A percentile compares a stretch with the other conserved stretches of the same genome.
Conservation (phyloP, 2,113 vertebrate genomes). For the Amphiprion percula region DNA sequence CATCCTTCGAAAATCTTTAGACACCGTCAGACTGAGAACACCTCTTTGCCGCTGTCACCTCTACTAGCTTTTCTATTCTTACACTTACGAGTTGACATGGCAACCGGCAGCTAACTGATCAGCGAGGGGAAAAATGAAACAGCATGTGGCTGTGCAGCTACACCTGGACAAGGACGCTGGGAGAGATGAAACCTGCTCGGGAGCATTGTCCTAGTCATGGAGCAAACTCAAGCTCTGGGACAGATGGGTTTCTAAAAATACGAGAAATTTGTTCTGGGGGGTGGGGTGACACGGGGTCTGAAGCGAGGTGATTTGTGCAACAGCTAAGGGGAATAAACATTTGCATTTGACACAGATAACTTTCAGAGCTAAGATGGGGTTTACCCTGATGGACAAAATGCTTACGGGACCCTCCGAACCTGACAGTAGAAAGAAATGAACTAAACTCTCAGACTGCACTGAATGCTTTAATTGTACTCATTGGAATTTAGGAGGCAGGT, state of each 20-base stretch:
- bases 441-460: not conserved
- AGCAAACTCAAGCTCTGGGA: conserved; percentile 60
- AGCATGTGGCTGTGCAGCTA: conserved; percentile 38
- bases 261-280: conserved; percentile 53
- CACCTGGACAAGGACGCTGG: conserved; percentile 60
- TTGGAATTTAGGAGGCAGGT: conserved; percentile 26
- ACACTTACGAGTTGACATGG: conserved; percentile 45
- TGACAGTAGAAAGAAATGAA: conserved; percentile 13
- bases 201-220: conserved; percentile 46
- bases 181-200: conserved; percentile 41
- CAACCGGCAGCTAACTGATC: conserved; percentile 50
- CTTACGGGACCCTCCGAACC: conserved; percentile 41
- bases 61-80: conserved; percentile 12
- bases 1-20: not conserved
- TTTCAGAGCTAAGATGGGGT: conserved; percentile 42
- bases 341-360: conserved; percentile 66
- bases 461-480: not conserved
- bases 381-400: conserved; percentile 40
- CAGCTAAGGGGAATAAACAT: conserved; percentile 63
- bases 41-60: conserved; percentile 27
- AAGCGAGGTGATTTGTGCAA: conserved; percentile 50
- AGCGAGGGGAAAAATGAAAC: conserved; percentile 25
- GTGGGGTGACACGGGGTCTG: conserved; percentile 51
- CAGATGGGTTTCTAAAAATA: conserved; percentile 74
- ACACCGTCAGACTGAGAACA: conserved; percentile 5